These are phyloP conservation scores for Sinocyclocheilus rhinocerous DNA, from an alignment of 2,113 vertebrate species.

Conservation along the genomic window DNA sequence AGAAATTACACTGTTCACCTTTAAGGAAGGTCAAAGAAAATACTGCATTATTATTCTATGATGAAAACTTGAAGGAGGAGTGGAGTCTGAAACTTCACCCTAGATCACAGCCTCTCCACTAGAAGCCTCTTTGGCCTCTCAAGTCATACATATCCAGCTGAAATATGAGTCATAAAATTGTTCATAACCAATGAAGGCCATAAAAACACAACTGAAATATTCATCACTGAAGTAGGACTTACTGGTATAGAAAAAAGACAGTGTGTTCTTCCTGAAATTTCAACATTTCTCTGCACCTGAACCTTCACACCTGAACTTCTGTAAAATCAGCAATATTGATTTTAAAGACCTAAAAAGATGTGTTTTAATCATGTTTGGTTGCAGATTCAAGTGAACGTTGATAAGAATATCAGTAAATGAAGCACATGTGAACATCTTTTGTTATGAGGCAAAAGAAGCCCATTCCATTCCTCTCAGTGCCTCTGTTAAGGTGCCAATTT, in stretches of 20 bases:
- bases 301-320: not conserved
- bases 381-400: not conserved
- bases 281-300: not conserved
- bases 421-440: not conserved
- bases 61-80: not conserved
- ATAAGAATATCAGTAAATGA: slow-evolving; percentile 18
- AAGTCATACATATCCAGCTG: not conserved
- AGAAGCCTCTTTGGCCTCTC: not conserved
- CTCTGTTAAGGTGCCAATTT: slow-evolving; percentile 53
- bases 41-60: slow-evolving; percentile 6
- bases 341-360: not conserved
- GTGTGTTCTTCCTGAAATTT: not conserved
- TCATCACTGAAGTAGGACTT: not conserved
- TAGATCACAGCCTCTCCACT: not conserved
- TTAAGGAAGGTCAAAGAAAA: slow-evolving; percentile 15
- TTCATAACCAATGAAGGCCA: slow-evolving; percentile 13
- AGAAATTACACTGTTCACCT: slow-evolving; percentile 17
- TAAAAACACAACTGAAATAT: slow-evolving; percentile 23
- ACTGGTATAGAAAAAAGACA: not conserved
- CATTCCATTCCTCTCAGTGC: not conserved
- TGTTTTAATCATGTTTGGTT: not conserved
- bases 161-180: not conserved
- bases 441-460: slow-evolving; percentile 14
- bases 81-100: not conserved
- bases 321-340: not conserved